A percentile compares a stretch with the other conserved stretches of the same genome.
phyloP scores from a whole-genome alignment of 2,113 vertebrate genomes.

The Mustela nigripes region DNA sequence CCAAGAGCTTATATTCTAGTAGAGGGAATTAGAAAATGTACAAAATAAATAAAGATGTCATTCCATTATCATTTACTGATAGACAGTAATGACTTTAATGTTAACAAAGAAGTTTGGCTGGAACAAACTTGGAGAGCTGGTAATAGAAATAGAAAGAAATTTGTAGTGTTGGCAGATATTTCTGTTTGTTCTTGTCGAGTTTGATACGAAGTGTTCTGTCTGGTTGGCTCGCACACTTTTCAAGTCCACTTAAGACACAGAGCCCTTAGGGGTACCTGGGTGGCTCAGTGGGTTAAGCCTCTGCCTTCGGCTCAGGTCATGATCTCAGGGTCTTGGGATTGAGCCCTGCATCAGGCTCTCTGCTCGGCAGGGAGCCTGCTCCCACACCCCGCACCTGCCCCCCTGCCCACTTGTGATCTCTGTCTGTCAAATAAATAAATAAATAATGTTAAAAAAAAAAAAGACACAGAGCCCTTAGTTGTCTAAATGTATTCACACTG shows the following conservation, averaged over 20 bases:
- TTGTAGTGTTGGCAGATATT: background rate
- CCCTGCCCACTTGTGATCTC: too few species aligned
- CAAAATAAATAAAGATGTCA: background rate
- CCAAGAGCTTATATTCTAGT: conserved; percentile 52
- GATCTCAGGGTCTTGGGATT: too few species aligned
- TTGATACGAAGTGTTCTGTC: background rate
- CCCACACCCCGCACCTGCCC: too few species aligned
- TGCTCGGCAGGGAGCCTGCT: too few species aligned
- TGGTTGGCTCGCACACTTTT: background rate
- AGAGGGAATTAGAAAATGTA: background rate
- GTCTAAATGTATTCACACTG: background rate
- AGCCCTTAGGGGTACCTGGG: background rate
- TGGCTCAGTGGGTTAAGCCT: too few species aligned
- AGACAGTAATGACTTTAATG: conserved; percentile 23
- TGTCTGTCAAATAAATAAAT: too few species aligned
- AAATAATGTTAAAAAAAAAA: too few species aligned
- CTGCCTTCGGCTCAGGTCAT: too few species aligned
- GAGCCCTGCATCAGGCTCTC: too few species aligned
- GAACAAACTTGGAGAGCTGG: background rate
- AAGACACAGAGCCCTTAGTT: background rate
- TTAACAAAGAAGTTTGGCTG: background rate
- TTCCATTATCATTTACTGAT: background rate
- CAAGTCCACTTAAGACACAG: background rate
- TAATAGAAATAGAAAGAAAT: background rate
- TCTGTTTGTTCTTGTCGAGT: background rate